Percentiles rank a stretch among this genome's conserved stretches.
Conservation (phyloP, 92 coral and sea anemone genomes). For the Porites cylindrica region DNA sequence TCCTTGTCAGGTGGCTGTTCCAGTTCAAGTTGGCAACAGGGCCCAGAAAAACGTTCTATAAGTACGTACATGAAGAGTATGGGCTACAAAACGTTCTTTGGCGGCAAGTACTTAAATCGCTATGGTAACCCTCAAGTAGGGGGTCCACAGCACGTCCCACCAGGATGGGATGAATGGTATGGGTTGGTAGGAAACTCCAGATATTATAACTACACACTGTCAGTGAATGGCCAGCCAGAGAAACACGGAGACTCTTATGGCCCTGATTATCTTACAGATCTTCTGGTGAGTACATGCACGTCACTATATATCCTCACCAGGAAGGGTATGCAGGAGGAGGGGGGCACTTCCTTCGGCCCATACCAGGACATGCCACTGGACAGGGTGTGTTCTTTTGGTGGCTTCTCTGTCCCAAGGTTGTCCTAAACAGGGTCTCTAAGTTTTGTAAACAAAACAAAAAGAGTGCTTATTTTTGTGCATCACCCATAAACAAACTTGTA, state of each 20-base stretch:
- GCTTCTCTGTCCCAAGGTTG: too few species aligned
- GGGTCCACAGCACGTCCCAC: slow-evolving; percentile 87
- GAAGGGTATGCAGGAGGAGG: background rate
- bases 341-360: too few species aligned
- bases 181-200: slow-evolving; percentile 88
- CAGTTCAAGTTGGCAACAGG: slow-evolving; percentile 79
- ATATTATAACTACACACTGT: slow-evolving; percentile 80
- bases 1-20: slow-evolving; percentile 84
- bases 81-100: slow-evolving; percentile 79
- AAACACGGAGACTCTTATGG: slow-evolving; percentile 64
- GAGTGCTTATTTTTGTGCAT: too few species aligned
- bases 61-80: slow-evolving; percentile 65
- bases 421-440: too few species aligned
- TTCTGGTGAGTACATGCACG: slow-evolving; percentile 62
- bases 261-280: slow-evolving; percentile 81
- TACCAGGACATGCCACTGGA: too few species aligned
- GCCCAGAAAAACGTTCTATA: slow-evolving; percentile 81
- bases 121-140: slow-evolving; percentile 71
- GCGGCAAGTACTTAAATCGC: slow-evolving; percentile 85
- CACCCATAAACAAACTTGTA: too few species aligned
- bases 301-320: background rate
- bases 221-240: slow-evolving; percentile 87
- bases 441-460: too few species aligned
- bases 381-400: too few species aligned
- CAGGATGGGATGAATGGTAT: slow-evolving; percentile 90